Evolutionary conservation across 2,888 invertebrate species (phyloP).

Genomic region (Thyatira batis): DNA sequence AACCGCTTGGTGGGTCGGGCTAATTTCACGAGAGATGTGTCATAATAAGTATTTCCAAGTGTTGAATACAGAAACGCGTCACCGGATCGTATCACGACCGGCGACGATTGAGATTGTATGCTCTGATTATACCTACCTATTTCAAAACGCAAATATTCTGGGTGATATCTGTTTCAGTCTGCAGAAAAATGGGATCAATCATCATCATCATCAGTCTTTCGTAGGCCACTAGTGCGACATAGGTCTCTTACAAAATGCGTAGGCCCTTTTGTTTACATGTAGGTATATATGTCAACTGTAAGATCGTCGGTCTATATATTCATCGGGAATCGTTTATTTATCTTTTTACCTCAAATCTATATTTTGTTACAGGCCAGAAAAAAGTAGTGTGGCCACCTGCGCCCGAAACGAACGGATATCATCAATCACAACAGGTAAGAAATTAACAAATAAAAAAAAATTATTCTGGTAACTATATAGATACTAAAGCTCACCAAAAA

Average conservation of each 20-base stretch:
- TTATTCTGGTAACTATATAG: constrained; percentile 2
- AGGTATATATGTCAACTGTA: too few relatives aligned
- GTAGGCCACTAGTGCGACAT: too few relatives aligned
- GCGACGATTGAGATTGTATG: constrained; percentile 42
- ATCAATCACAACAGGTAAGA: constrained; percentile 84
- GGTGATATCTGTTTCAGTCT: not conserved
- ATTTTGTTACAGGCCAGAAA: constrained; percentile 87
- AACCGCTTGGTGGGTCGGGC: constrained; percentile 62
- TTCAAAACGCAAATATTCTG: constrained; percentile 24
- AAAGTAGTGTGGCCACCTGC: constrained; percentile 94
- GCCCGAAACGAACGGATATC: constrained; percentile 85
- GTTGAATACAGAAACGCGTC: constrained; percentile 54
- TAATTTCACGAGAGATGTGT: constrained; percentile 75
- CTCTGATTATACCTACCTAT: constrained; percentile 32
- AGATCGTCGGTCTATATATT: too few relatives aligned
- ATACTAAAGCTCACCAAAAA: not conserved
- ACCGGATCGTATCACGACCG: constrained; percentile 39
- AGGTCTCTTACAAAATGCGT: too few relatives aligned
- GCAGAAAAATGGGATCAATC: too few relatives aligned
- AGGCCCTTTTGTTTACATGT: too few relatives aligned
- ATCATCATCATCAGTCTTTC: too few relatives aligned
- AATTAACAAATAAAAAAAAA: constrained; percentile 7
- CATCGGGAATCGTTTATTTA: too few relatives aligned
- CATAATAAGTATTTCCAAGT: constrained; percentile 64
- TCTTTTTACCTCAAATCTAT: constrained; percentile 16